Evolutionary conservation across 2,888 invertebrate species (phyloP).

Genomic region (Pocota personata): DNA sequence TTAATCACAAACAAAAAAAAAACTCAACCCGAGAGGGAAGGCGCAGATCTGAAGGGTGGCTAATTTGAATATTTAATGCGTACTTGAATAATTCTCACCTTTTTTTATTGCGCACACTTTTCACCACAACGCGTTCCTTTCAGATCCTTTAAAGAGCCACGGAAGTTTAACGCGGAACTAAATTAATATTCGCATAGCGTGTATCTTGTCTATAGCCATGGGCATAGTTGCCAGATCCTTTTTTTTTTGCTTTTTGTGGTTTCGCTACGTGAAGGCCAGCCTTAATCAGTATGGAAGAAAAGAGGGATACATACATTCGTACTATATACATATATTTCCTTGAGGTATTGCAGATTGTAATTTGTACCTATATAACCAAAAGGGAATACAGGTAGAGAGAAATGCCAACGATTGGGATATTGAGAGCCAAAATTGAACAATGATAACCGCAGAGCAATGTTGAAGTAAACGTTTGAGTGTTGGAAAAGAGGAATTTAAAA

Average conservation of each 20-base stretch:
- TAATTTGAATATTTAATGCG: slow-evolving; percentile 67
- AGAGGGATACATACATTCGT: background rate
- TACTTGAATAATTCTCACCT: slow-evolving; percentile 69
- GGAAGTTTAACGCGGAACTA: slow-evolving; percentile 30
- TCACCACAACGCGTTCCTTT: slow-evolving; percentile 16
- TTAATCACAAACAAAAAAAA: background rate
- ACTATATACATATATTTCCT: background rate
- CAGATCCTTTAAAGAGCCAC: background rate
- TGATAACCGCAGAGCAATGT: background rate
- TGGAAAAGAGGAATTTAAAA: too few relatives aligned
- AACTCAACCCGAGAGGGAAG: background rate
- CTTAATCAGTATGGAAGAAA: slow-evolving; percentile 37
- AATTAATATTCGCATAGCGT: slow-evolving; percentile 59
- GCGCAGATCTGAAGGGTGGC: slow-evolving; percentile 32
- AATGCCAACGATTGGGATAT: background rate
- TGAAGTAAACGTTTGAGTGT: background rate
- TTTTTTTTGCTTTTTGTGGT: background rate
- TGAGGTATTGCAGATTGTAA: slow-evolving; percentile 21
- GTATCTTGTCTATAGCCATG: slow-evolving; percentile 27
- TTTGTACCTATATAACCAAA: slow-evolving; percentile 35
- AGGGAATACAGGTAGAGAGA: background rate
- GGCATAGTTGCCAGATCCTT: slow-evolving; percentile 1
- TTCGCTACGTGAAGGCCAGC: slow-evolving; percentile 37
- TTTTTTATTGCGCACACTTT: slow-evolving; percentile 31
- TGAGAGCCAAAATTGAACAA: background rate